Evolutionary conservation across 2,797 vertebrate species (phyloP), one percentile per base, ranked within the genome.

Genomic region (Cossypha dichroa): DNA sequence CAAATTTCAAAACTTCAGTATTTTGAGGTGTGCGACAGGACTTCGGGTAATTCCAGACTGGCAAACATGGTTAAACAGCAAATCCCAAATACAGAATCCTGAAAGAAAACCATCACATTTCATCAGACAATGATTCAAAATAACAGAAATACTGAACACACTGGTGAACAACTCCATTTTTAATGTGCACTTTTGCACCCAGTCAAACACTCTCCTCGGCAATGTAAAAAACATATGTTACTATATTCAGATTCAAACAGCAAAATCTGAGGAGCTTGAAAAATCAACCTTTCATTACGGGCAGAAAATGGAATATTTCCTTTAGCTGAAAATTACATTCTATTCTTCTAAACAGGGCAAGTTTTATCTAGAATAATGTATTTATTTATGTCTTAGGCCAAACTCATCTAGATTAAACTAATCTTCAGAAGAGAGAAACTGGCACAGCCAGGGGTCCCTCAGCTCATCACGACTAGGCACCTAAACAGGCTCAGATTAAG

Each of bases 31-130:
- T 52, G 93, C 94, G 95, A 88, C 90, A 94, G 66, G 33, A 93
- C 93, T 95, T 97, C 81, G 95, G 72, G 94, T 93, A 96, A 95
- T 70, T 91, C 93, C 96, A 94, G 93, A 79, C 54, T 87, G 89
- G 85, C 45, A 88, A 96, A 93, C 97, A 97, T 97, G 95, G 75
- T 94, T 96, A 85, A 94, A 88, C 49, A 91, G 73, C 90, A 94
- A 68, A 78, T 96, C 86, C 88, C 88, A 36, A 29, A 94, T 94
- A 33, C 1, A 72, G 59, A 97, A 87, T 83, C 94, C 97, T 96
- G 94, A 91, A 96, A 96, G 63, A 94, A 93, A 95, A 72, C 8
- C 75, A 46, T 21, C 29, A 48, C 1, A 4, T 52, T 76, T 63
- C 70, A 67, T 93, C 34, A 86, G 76, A 59, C 13, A 73, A 21